Evolutionary conservation across 2,797 vertebrate genomes (phyloP).

Genomic region (Graptemys geographica): DNA sequence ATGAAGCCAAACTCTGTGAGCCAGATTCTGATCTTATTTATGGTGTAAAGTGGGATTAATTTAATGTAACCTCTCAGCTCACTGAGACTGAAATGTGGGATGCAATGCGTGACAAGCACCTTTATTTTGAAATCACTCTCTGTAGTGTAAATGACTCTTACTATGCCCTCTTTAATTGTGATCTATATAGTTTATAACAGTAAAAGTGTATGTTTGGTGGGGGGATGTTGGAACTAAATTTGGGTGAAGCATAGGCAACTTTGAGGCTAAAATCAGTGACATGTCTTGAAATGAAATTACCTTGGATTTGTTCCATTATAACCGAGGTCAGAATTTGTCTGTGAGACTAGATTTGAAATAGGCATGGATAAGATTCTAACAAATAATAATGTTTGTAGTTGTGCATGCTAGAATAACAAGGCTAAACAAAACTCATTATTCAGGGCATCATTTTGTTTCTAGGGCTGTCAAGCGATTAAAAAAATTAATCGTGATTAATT

Average conservation of each 20-base stretch:
- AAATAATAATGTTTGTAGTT: constrained; percentile 65
- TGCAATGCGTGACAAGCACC: neutral
- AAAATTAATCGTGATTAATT: no score
- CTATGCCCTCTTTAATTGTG: neutral
- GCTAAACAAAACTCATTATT: constrained; percentile 60
- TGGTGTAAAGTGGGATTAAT: constrained; percentile 4
- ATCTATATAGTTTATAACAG: constrained; percentile 20
- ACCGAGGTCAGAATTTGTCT: constrained; percentile 60
- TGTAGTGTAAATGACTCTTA: constrained; percentile 8
- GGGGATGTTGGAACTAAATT: constrained; percentile 9
- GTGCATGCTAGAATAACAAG: constrained; percentile 54
- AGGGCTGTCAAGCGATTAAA: no score
- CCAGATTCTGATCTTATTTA: constrained; percentile 3
- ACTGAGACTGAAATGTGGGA: constrained; percentile 13
- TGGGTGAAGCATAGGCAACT: constrained; percentile 30
- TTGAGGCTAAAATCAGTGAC: constrained; percentile 35
- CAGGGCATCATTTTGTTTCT: constrained; percentile 59
- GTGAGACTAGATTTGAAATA: constrained; percentile 58
- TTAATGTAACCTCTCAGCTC: neutral
- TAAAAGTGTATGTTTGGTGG: neutral
- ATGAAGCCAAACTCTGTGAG: neutral
- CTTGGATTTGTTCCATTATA: constrained; percentile 18
- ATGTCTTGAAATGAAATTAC: constrained; percentile 68
- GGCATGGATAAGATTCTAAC: constrained; percentile 56
- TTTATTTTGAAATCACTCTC: neutral